Evolutionary conservation across 2,113 vertebrate species (phyloP).

Genomic region (Megatriorchis doriae): DNA sequence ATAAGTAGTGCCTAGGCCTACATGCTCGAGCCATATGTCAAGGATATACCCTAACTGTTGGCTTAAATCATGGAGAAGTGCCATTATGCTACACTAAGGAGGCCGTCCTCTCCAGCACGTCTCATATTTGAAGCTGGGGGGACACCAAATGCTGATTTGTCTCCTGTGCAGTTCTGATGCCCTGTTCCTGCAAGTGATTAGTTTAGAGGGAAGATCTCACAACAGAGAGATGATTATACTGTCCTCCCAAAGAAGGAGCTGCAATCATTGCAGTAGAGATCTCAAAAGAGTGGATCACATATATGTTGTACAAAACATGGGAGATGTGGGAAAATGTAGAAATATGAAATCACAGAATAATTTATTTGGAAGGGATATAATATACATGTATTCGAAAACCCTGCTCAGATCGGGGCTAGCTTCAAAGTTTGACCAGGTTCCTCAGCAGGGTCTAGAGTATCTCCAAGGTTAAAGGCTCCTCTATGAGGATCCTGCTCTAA

Average conservation of each 20-base stretch:
- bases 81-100: not conserved
- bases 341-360: not conserved
- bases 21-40: no score
- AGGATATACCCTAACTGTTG: not conserved
- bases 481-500: not conserved
- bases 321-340: not conserved
- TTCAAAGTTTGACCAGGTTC: not conserved
- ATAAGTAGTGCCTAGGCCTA: not conserved
- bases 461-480: not conserved
- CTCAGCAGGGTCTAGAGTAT: not conserved
- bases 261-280: accelerated
- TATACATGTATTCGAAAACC: not conserved
- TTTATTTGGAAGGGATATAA: not conserved
- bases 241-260: not conserved
- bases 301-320: not conserved
- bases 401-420: not conserved
- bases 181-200: not conserved
- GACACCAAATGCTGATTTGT: not conserved
- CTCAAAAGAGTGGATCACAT: not conserved
- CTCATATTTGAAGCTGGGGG: not conserved
- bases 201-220: not conserved
- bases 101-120: not conserved
- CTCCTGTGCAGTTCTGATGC: not conserved
- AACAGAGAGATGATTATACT: not conserved
- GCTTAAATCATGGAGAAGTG: not conserved